phyloP scores from a whole-genome alignment of 1,140 invertebrate species.

The Nilaparvata lugens region DNA sequence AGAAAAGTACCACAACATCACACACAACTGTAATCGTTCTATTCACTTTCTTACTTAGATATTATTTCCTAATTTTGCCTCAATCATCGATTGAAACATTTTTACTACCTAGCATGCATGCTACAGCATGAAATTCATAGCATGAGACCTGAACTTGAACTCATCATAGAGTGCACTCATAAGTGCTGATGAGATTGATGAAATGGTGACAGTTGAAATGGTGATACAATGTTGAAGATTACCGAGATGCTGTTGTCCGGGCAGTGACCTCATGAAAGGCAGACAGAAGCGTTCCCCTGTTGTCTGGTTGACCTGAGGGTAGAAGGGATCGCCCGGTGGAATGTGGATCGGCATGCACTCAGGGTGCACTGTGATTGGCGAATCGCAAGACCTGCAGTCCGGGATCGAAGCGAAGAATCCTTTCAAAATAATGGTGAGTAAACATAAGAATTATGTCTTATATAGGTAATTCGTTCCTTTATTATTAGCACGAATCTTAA shows the following conservation, averaged over 20 bases:
- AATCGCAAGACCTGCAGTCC: slow-evolving; percentile 76
- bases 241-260: slow-evolving; percentile 70
- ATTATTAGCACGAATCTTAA: background rate
- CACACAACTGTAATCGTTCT: too few relatives aligned
- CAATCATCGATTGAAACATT: too few relatives aligned
- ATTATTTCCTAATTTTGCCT: too few relatives aligned
- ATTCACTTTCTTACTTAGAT: too few relatives aligned
- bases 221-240: slow-evolving; percentile 8
- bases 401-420: slow-evolving; percentile 73
- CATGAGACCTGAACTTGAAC: too few relatives aligned
- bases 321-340: slow-evolving; percentile 73
- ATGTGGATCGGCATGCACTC: slow-evolving; percentile 84
- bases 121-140: too few relatives aligned
- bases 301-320: slow-evolving; percentile 68
- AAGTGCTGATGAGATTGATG: too few relatives aligned
- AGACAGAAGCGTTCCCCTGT: slow-evolving; percentile 78
- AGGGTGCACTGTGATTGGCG: slow-evolving; percentile 71
- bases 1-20: too few relatives aligned
- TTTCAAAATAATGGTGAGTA: slow-evolving; percentile 22
- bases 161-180: too few relatives aligned
- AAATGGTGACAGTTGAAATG: too few relatives aligned
- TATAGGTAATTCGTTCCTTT: background rate
- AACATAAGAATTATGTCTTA: too few relatives aligned
- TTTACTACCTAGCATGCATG: too few relatives aligned
- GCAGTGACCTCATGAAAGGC: slow-evolving; percentile 85